A percentile compares a stretch with the other conserved stretches of the same genome.
These are phyloP conservation scores for Apaloderma vittatum DNA, from an alignment of 2,113 vertebrate genomes.

Conservation along the genomic window DNA sequence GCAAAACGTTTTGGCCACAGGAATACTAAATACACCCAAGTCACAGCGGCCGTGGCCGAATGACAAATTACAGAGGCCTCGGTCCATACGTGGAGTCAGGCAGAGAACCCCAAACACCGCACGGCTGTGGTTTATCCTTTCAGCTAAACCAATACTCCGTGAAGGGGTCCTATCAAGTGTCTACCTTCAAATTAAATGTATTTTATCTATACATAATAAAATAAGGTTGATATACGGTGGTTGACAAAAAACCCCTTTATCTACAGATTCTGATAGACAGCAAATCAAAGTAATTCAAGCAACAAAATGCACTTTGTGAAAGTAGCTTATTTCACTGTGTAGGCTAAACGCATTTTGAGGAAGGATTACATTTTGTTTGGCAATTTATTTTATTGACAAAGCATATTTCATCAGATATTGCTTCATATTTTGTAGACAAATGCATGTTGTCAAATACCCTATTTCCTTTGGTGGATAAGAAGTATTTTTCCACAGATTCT, in stretches of 20 bases:
- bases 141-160: conserved; percentile 17
- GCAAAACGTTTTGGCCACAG: fast-evolving
- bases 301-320: conserved; percentile 69
- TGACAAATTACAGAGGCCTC: not conserved
- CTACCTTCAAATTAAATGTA: conserved; percentile 59
- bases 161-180: not conserved
- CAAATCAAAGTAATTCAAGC: conserved; percentile 79
- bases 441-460: conserved; percentile 78
- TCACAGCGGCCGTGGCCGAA: not conserved
- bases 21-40: not conserved
- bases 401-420: conserved; percentile 81
- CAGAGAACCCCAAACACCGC: not conserved
- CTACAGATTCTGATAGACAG: conserved; percentile 74
- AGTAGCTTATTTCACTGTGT: conserved; percentile 77
- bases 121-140: not conserved
- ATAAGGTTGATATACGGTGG: conserved; percentile 1
- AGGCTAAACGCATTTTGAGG: conserved; percentile 77
- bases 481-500: conserved; percentile 65
- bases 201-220: conserved; percentile 59
- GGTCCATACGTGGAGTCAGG: not conserved
- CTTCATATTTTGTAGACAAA: conserved; percentile 81
- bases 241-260: conserved; percentile 61
- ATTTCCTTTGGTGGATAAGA: conserved; percentile 77
- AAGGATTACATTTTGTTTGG: conserved; percentile 82
- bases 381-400: conserved; percentile 87